Base-by-base conservation (phyloP, 2,797 vertebrate genomes). In the Syndactyla subalaris region DNA sequence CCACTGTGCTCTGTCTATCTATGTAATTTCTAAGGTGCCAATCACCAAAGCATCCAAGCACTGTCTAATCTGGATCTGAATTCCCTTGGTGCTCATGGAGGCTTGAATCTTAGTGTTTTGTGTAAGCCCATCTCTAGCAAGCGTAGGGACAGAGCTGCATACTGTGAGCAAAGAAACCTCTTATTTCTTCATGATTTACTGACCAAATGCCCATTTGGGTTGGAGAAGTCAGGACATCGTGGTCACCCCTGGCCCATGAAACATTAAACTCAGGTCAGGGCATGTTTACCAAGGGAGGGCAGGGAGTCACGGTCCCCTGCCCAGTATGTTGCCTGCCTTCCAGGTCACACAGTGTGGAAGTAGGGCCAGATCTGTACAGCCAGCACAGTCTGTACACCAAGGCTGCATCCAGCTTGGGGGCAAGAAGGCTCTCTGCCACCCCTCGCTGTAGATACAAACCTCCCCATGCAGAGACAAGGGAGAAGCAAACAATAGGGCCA, bases 1-100 rank as follows among this genome's bases (percentile, higher is more conserved):
- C 91, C 54, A 67, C 63, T 68, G 59, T 82, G 88, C 48, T 90
- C 54, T 79, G 67, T 96, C 95, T 92, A 94, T 95, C 96, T 93
- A 49, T 93, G 54, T 84, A 67, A 93, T 97, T 95, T 92, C 66
- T 87, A 88, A 92, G 87, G 39, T 96, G 96, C 93, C 96, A 96
- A 81, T 96, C 95, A 96, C 89, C 63, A 90, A 92, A 88, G 93
- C 94, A 96, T 92, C 91, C 93, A 90, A 93, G 88, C 91, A 77
- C 85, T 79, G 46, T 79, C 85, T 94, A 76, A 85, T 93, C 80
- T 76, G 83, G 45, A 79, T 92, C 29, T 1, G 2, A 86, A 61
- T 80, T 88, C 83, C 34, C 66, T 73, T 63, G 30, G 45, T 93
- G 77, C 71, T 91, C 52, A 71, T 4, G 10, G 41, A 90, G 22